Evolutionary conservation across 2,113 vertebrate species (phyloP).

Genomic region (Melanocharis versteri): DNA sequence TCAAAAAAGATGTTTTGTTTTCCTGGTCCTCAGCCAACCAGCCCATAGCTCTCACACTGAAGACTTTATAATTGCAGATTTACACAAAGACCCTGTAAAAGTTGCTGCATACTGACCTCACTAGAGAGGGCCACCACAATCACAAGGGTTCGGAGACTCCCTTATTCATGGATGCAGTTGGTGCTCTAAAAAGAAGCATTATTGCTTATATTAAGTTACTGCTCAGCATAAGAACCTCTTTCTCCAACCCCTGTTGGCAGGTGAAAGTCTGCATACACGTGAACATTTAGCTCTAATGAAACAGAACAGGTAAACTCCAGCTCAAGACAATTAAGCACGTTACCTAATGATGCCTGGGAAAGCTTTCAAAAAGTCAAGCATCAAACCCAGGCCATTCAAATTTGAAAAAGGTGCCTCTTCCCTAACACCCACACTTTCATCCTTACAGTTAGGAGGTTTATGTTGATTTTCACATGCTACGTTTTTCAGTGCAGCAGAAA

Average conservation of each 20-base stretch:
- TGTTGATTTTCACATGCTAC: conserved; percentile 18
- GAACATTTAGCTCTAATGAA: not conserved
- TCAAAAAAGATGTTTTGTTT: not conserved
- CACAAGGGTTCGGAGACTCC: not conserved
- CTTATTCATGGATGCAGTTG: not conserved
- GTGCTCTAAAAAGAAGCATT: not conserved
- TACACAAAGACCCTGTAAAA: not conserved
- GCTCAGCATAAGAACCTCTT: not conserved
- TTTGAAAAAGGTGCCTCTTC: not conserved
- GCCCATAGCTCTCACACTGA: not conserved
- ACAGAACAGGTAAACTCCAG: not conserved
- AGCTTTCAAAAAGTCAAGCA: not conserved
- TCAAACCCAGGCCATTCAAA: not conserved
- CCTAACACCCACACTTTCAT: not conserved
- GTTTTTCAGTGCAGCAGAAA: conserved; percentile 18
- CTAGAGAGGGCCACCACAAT: not conserved
- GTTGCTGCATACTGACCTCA: not conserved
- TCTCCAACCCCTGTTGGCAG: not conserved
- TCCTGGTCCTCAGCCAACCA: not conserved
- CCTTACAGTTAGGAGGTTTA: not conserved
- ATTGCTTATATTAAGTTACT: not conserved
- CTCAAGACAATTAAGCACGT: not conserved
- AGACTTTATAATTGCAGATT: not conserved
- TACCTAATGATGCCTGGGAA: not conserved
- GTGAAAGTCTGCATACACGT: not conserved